Evolutionary conservation across 2,797 vertebrate genomes (phyloP).

Genomic region (Semaprochilodus insignis): DNA sequence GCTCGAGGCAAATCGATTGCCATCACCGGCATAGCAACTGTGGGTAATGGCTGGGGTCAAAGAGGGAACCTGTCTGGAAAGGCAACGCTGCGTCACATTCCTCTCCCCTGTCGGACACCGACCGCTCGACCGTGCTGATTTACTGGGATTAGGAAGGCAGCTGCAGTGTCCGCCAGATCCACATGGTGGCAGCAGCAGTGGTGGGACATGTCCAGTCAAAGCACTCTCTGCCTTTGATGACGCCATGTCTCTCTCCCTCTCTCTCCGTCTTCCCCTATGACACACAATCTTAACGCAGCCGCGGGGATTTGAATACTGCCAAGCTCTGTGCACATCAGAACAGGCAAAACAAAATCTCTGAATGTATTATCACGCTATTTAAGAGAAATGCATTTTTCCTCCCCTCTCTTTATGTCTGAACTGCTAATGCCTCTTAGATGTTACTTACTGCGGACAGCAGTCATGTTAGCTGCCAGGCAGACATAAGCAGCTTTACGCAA

Average conservation of each 20-base stretch:
- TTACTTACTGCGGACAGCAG: conserved; percentile 30
- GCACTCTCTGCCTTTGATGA: conserved; percentile 58
- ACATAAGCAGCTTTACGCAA: conserved; percentile 47
- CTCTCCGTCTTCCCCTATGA: not conserved
- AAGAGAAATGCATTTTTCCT: not conserved
- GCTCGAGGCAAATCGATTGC: conserved; percentile 44
- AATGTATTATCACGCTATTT: conserved; percentile 35
- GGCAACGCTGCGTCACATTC: conserved; percentile 20
- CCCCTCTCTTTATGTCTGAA: conserved; percentile 28
- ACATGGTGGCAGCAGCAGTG: conserved; percentile 82
- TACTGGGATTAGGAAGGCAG: conserved; percentile 21
- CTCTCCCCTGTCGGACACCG: conserved; percentile 15
- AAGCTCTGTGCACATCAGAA: conserved; percentile 7
- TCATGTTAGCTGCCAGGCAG: conserved; percentile 49
- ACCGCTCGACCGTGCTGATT: conserved; percentile 23
- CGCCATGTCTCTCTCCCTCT: conserved; percentile 46
- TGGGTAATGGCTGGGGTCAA: conserved; percentile 49
- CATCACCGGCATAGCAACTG: conserved; percentile 27
- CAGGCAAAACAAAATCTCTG: conserved; percentile 14
- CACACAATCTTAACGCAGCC: conserved; percentile 29
- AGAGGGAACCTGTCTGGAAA: conserved; percentile 46
- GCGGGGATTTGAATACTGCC: conserved; percentile 13
- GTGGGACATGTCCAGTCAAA: conserved; percentile 63
- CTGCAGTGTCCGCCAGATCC: conserved; percentile 60
- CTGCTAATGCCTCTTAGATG: conserved; percentile 39